These are phyloP conservation scores for Hypsopygia costalis DNA, from an alignment of 2,888 invertebrate genomes.

Conservation along the genomic window DNA sequence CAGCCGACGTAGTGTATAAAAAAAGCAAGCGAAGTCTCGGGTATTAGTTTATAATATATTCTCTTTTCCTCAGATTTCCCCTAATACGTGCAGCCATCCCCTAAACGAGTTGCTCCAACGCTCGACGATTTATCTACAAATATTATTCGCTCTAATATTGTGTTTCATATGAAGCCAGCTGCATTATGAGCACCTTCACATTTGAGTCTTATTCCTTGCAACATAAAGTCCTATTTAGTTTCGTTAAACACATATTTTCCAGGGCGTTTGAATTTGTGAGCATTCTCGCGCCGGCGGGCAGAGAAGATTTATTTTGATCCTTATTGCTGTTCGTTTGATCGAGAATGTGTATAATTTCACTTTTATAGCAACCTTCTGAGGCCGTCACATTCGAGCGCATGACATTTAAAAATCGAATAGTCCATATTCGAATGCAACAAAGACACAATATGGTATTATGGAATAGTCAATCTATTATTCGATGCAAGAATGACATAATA, in stretches of 20 bases:
- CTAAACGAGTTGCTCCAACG: constrained; percentile 27
- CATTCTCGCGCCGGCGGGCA: constrained; percentile 22
- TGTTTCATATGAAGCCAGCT: constrained; percentile 25
- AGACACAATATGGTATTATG: too few species aligned
- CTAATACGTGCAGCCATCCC: constrained; percentile 11
- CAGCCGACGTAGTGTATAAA: too few species aligned
- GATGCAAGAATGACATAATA: too few species aligned
- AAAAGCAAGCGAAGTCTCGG: too few species aligned
- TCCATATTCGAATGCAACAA: too few species aligned
- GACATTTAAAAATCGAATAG: too few species aligned
- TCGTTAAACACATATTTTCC: constrained; percentile 20
- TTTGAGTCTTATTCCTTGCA: not conserved
- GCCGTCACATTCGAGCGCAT: too few species aligned
- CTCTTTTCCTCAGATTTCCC: not conserved
- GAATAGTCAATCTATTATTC: too few species aligned
- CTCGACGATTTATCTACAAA: constrained; percentile 46
- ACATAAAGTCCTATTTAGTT: not conserved
- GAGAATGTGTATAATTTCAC: constrained; percentile 18
- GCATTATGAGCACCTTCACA: not conserved
- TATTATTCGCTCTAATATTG: constrained; percentile 47
- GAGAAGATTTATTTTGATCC: constrained; percentile 33
- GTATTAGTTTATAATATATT: too few species aligned
- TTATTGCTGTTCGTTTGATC: constrained; percentile 30
- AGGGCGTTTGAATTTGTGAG: constrained; percentile 34
- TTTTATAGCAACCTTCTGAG: too few species aligned